A percentile compares a stretch with the other conserved stretches of the same genome.
Evolutionary conservation across 2,888 invertebrate species (phyloP).

Genomic region (Himalopsyche japonica): DNA sequence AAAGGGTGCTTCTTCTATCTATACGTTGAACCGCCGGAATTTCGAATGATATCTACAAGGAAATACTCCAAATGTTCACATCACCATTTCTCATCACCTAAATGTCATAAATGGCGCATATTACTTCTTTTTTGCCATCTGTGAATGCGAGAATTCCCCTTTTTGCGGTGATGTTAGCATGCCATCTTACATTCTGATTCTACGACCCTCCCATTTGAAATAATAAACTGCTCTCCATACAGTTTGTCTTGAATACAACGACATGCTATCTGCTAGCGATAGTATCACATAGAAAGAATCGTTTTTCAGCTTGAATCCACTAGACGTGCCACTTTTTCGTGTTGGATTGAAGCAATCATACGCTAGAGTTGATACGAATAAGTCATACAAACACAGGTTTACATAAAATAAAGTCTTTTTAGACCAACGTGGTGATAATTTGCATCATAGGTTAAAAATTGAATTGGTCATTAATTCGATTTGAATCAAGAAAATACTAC

Average conservation of each 20-base stretch:
- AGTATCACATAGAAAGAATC: neutral
- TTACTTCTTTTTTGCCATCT: neutral
- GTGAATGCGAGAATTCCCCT: neutral
- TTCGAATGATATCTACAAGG: neutral
- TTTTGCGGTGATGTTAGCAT: neutral
- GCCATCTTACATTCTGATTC: neutral
- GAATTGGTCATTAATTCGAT: too few relatives aligned
- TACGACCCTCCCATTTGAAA: neutral
- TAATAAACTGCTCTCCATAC: neutral
- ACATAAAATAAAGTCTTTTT: too few relatives aligned
- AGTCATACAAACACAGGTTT: too few relatives aligned
- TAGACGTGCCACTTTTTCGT: neutral
- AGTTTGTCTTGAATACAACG: neutral
- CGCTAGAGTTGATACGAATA: too few relatives aligned
- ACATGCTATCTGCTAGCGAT: neutral
- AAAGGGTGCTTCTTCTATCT: neutral
- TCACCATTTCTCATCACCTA: neutral
- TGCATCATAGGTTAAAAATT: too few relatives aligned
- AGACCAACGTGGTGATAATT: too few relatives aligned
- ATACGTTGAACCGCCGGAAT: neutral
- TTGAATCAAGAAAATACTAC: too few relatives aligned
- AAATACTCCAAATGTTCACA: neutral
- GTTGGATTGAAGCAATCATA: neutral
- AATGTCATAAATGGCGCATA: neutral
- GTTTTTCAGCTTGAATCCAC: neutral